phyloP scores from a whole-genome alignment of 2,113 vertebrate species.

The Ptilorrhoa leucosticta region DNA sequence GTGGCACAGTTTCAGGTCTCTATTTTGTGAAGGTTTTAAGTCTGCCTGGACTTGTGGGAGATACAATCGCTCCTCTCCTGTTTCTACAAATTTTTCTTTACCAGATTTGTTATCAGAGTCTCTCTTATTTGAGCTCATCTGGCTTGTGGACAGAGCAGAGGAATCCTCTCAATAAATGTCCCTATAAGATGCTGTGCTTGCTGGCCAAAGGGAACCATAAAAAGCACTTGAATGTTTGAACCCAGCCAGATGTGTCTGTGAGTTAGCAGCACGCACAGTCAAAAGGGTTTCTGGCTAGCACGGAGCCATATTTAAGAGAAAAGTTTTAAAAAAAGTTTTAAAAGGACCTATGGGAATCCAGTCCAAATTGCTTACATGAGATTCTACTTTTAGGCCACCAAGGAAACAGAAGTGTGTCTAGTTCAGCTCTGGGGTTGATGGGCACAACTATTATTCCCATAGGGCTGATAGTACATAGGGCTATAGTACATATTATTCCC shows the following conservation, averaged over 20 bases:
- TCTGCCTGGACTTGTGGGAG: slow-evolving; percentile 18
- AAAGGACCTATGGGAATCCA: background rate
- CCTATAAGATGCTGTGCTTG: background rate
- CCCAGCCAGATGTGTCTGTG: background rate
- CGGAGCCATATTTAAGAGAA: background rate
- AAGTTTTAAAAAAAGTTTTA: background rate
- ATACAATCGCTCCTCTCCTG: background rate
- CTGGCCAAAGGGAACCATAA: background rate
- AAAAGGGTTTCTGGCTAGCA: background rate
- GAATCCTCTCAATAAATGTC: background rate
- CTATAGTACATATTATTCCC: too few species aligned
- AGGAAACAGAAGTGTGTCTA: background rate
- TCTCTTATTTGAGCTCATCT: background rate
- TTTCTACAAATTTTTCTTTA: background rate
- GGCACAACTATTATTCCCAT: background rate
- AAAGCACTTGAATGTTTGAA: background rate
- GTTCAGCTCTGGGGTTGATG: background rate
- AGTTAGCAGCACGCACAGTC: background rate
- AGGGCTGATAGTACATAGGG: background rate
- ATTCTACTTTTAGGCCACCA: background rate
- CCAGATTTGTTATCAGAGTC: background rate
- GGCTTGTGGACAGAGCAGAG: background rate
- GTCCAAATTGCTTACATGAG: background rate
- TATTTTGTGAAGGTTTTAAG: slow-evolving; percentile 41
- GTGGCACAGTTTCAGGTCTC: slow-evolving; percentile 41